Evolutionary conservation across 2,113 vertebrate species (phyloP).

Genomic region (Brienomyrus brachyistius): DNA sequence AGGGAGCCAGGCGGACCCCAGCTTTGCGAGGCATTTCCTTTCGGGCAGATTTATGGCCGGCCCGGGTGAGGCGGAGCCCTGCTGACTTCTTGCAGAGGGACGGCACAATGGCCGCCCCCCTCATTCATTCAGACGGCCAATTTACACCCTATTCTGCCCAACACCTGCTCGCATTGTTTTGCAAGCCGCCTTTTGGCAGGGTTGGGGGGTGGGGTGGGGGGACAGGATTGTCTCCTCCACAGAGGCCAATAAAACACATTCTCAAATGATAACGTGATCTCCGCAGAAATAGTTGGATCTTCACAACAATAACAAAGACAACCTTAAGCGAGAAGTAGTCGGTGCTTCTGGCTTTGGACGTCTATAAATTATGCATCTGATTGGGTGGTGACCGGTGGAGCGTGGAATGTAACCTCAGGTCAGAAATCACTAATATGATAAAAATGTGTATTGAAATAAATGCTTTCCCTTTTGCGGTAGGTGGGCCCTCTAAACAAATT

Average conservation of each 20-base stretch:
- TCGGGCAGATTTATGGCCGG: not conserved
- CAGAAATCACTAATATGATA: not conserved
- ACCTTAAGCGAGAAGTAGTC: not conserved
- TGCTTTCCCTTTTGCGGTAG: not conserved
- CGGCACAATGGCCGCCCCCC: conserved; percentile 53
- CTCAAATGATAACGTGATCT: not conserved
- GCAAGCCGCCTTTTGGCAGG: conserved; percentile 35
- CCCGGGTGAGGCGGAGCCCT: not conserved
- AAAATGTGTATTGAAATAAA: not conserved
- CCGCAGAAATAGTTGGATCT: not conserved
- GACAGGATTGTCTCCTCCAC: not conserved
- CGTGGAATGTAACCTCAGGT: not conserved
- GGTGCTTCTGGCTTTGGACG: not conserved
- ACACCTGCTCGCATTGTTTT: conserved; percentile 54
- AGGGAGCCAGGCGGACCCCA: not conserved
- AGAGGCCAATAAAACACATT: not conserved
- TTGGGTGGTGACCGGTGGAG: not conserved
- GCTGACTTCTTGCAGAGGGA: conserved; percentile 24
- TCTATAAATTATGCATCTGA: not conserved
- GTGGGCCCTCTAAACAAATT: not conserved
- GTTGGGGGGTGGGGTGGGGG: conserved; percentile 3
- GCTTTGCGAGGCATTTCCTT: not conserved
- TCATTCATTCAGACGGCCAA: conserved; percentile 51
- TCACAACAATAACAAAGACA: not conserved
- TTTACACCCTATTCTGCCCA: conserved; percentile 53